phyloP scores from a whole-genome alignment of 2,888 invertebrate species.

The Cheilosia vulpina region DNA sequence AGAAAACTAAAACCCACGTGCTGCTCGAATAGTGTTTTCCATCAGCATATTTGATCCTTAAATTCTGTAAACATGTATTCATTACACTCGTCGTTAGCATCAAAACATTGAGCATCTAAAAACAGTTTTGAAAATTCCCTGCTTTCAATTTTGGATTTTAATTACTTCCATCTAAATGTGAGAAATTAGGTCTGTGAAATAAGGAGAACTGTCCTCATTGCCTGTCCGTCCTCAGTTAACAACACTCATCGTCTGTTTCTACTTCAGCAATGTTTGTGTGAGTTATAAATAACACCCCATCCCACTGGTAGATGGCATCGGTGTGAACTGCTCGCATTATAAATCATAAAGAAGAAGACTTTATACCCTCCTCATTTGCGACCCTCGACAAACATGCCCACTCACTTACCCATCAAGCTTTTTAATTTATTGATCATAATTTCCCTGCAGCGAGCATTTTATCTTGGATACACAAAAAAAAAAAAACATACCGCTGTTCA shows the following conservation, averaged over 20 bases:
- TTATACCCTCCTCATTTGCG: constrained; percentile 20
- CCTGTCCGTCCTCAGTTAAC: not conserved
- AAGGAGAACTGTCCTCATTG: constrained; percentile 24
- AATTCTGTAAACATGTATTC: no score
- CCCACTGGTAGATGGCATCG: constrained; percentile 20
- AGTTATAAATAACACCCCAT: constrained; percentile 35
- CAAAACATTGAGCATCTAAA: no score
- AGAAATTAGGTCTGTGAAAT: constrained; percentile 36
- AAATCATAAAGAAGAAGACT: constrained; percentile 34
- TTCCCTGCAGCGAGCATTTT: constrained; percentile 35
- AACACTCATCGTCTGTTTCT: not conserved
- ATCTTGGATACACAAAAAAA: constrained; percentile 2
- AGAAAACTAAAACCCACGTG: no score
- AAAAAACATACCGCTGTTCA: constrained; percentile 32
- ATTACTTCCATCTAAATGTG: constrained; percentile 17
- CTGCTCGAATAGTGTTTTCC: no score
- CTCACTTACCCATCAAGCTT: not conserved
- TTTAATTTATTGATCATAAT: constrained; percentile 49
- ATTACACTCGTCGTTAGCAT: no score
- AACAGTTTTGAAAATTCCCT: not conserved
- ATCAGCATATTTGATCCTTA: no score
- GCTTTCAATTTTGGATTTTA: constrained; percentile 14
- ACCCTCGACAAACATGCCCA: not conserved
- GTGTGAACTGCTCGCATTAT: constrained; percentile 27
- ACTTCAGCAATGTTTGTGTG: constrained; percentile 8